phyloP scores from a whole-genome alignment of 2,888 invertebrate genomes.

The Drosophila bunnanda region DNA sequence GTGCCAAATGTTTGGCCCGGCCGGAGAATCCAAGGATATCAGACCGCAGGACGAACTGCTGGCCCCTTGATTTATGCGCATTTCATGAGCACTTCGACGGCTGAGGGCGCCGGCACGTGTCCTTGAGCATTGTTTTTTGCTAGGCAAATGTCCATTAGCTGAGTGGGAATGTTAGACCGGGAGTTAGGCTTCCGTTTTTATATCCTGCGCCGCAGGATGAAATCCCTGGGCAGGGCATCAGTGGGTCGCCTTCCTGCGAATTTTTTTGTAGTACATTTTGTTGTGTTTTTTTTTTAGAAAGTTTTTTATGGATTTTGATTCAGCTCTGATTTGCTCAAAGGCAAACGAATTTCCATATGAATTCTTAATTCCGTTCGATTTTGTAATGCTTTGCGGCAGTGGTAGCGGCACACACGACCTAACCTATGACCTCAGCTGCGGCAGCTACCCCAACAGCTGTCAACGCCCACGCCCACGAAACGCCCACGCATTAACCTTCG shows the following conservation, averaged over 20 bases:
- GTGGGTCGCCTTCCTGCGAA: conserved; percentile 5
- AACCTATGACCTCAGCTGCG: conserved; percentile 50
- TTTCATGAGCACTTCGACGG: conserved; percentile 57
- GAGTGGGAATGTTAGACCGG: conserved; percentile 11
- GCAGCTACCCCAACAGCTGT: conserved; percentile 39
- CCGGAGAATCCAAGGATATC: conserved; percentile 11
- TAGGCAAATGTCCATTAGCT: conserved; percentile 29
- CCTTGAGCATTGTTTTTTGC: conserved; percentile 49
- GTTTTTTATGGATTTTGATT: conserved; percentile 21
- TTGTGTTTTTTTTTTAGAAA: conserved; percentile 15
- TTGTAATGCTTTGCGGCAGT: conserved; percentile 16
- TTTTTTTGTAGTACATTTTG: conserved; percentile 3
- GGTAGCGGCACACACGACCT: conserved; percentile 12
- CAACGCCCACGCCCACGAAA: conserved; percentile 36
- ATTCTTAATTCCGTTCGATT: conserved; percentile 45
- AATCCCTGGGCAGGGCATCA: conserved; percentile 26
- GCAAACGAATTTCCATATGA: conserved; percentile 29
- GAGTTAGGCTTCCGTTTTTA: conserved; percentile 7
- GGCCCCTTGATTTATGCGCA: conserved; percentile 60
- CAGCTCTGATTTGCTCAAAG: conserved; percentile 20
- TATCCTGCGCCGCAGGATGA: conserved; percentile 1
- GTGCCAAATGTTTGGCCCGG: conserved; percentile 55
- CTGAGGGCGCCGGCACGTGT: conserved; percentile 34
- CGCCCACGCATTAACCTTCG: conserved; percentile 42
- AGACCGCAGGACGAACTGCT: conserved; percentile 28